A percentile compares a stretch with the other conserved stretches of the same genome.
phyloP scores from a whole-genome alignment of 2,888 invertebrate species.

The Coelopa pilipes region DNA sequence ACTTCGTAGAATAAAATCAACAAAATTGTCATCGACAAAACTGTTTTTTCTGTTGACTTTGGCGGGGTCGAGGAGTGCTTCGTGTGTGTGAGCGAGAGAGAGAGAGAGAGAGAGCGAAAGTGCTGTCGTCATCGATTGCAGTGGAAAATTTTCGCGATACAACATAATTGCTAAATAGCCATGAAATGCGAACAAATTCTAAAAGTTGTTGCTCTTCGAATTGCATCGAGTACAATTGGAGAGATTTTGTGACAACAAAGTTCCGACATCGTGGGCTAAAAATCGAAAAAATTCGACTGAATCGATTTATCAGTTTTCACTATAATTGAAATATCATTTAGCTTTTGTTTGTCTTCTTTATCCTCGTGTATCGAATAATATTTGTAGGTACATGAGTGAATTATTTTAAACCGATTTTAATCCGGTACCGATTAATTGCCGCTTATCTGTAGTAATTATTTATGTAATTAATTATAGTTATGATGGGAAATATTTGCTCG shows the following conservation, averaged over 20 bases:
- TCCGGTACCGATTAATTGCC: no score
- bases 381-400: no score
- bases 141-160: conserved; percentile 33
- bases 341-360: no score
- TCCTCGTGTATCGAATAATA: no score
- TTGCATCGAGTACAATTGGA: not conserved
- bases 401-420: no score
- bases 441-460: not conserved
- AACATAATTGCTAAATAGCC: not conserved
- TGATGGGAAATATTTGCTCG: no score
- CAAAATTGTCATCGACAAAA: not conserved
- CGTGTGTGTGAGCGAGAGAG: not conserved
- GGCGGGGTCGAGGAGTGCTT: not conserved
- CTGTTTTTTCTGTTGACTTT: not conserved
- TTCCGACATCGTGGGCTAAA: no score
- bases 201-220: not conserved
- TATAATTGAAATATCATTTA: not conserved
- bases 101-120: no score
- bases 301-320: no score
- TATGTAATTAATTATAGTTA: no score
- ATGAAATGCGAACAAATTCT: not conserved
- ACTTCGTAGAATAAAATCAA: no score
- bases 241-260: not conserved
- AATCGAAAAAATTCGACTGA: no score
- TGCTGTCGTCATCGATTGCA: conserved; percentile 17